Evolutionary conservation across 2,888 invertebrate genomes (phyloP).

Genomic region (Agrenia bidenticulata): DNA sequence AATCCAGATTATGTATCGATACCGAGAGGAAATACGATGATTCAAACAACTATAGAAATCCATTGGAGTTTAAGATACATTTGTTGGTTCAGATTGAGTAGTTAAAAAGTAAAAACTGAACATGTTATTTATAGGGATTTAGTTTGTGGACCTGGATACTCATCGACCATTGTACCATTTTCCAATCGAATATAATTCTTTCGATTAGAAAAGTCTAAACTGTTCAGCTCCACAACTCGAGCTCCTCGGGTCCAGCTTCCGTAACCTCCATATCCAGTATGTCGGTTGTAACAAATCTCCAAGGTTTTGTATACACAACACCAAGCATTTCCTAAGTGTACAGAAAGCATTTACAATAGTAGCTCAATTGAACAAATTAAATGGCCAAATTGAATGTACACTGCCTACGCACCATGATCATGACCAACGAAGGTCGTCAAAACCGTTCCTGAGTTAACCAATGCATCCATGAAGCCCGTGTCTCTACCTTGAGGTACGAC

Average conservation of each 20-base stretch:
- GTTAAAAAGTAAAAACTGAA: no score
- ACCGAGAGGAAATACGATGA: no score
- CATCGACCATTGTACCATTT: constrained; percentile 27
- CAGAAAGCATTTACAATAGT: background rate
- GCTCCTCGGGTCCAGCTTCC: constrained; percentile 31
- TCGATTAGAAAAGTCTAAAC: constrained; percentile 8
- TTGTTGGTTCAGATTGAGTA: no score
- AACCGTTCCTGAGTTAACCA: constrained; percentile 28
- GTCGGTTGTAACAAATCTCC: constrained; percentile 35
- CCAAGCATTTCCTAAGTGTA: constrained; percentile 29
- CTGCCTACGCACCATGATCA: constrained; percentile 22
- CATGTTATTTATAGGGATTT: no score
- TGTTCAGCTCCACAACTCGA: constrained; percentile 21
- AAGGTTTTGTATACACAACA: constrained; percentile 28
- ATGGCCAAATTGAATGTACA: background rate
- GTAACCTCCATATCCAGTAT: constrained; percentile 35
- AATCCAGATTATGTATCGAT: no score
- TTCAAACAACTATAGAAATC: no score
- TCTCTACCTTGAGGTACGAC: constrained; percentile 29
- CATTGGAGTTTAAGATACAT: no score
- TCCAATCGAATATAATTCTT: constrained; percentile 28
- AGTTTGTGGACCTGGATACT: constrained; percentile 14
- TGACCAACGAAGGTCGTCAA: constrained; percentile 32
- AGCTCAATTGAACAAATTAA: background rate
- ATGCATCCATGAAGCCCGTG: constrained; percentile 25